These are phyloP conservation scores for Xestia rhomboidea DNA, from an alignment of 2,888 invertebrate genomes.

Conservation along the genomic window DNA sequence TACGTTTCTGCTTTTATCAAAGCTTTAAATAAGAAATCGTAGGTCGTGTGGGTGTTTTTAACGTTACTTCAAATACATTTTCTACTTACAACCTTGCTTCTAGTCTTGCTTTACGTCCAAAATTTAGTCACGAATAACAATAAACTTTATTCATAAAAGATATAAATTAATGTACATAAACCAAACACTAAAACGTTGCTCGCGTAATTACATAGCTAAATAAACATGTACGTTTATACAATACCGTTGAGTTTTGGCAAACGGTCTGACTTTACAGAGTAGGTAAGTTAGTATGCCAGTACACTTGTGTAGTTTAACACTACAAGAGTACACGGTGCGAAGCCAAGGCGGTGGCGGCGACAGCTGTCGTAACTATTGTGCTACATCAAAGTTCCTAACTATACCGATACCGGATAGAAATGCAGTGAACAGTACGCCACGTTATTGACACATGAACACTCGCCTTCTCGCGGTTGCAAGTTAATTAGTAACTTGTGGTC, in stretches of 20 bases:
- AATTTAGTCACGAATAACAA: conserved; percentile 13
- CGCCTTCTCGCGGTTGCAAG: conserved; percentile 20
- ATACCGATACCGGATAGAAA: conserved; percentile 37
- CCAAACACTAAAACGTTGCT: conserved; percentile 59
- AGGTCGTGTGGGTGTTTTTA: not conserved
- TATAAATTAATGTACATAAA: conserved; percentile 28
- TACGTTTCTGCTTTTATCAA: not conserved
- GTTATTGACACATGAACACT: conserved; percentile 50
- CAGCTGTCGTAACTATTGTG: conserved; percentile 46
- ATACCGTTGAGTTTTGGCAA: conserved; percentile 61
- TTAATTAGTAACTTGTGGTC: conserved; percentile 39
- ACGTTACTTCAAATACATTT: not conserved
- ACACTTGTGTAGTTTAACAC: conserved; percentile 14
- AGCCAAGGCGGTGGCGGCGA: conserved; percentile 20
- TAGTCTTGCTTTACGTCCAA: not conserved
- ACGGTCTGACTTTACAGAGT: conserved; percentile 32
- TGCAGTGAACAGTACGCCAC: conserved; percentile 31
- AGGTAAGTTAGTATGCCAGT: conserved; percentile 12
- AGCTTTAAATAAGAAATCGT: not conserved
- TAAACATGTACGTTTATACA: conserved; percentile 66
- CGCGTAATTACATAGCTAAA: conserved; percentile 60
- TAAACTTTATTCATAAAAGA: conserved; percentile 23
- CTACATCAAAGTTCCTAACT: conserved; percentile 54
- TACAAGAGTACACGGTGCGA: conserved; percentile 22
- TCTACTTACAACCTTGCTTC: not conserved